A percentile compares a stretch with the other conserved stretches of the same genome.
Conservation (phyloP, 2,113 vertebrate species). For the Phodopus roborovskii region DNA sequence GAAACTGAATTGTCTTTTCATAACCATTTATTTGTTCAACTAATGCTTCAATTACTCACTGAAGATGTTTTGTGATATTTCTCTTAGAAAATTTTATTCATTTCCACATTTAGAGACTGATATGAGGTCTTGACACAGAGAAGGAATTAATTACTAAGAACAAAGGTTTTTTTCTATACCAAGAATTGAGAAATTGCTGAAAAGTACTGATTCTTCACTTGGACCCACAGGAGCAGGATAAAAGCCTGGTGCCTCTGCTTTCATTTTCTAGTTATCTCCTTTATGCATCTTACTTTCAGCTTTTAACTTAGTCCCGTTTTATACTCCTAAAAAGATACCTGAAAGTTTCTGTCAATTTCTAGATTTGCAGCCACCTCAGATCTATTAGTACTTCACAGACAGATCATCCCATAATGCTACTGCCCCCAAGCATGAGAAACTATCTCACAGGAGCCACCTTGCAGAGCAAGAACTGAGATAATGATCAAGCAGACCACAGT, state of each 20-base stretch:
- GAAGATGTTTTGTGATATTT: not conserved
- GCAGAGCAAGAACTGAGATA: not conserved
- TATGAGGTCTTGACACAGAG: not conserved
- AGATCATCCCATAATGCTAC: not conserved
- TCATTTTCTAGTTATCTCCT: not conserved
- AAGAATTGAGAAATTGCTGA: not conserved
- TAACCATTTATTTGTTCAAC: constrained; percentile 2
- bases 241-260: not conserved
- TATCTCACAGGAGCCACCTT: not conserved
- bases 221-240: not conserved
- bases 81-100: constrained; percentile 21
- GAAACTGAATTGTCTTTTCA: constrained; percentile 46
- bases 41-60: not conserved
- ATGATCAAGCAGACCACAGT: not conserved
- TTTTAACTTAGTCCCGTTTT: not conserved
- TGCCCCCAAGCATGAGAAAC: not conserved
- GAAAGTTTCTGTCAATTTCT: not conserved
- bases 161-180: not conserved
- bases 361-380: not conserved
- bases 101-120: not conserved
- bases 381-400: not conserved
- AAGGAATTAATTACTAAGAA: constrained; percentile 41
- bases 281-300: not conserved
- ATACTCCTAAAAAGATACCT: not conserved
- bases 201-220: not conserved